Base-by-base conservation (phyloP, 1,140 invertebrate species). In the Macrobrachium nipponense region DNA sequence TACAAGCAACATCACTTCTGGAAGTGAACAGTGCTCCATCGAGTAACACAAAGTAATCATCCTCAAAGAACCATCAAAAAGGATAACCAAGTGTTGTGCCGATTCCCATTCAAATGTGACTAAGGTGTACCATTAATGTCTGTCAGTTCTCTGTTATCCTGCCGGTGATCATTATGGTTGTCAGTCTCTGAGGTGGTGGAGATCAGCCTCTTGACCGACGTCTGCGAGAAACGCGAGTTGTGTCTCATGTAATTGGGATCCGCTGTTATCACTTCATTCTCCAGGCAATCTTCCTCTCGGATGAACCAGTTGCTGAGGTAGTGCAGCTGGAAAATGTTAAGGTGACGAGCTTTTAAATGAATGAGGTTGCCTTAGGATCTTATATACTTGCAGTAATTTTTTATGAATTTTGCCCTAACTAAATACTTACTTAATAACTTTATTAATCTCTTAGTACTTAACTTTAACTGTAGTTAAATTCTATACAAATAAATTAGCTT, bases 261-360 rank as follows among this genome's bases (percentile, higher is more conserved):
- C 1, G 43, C 82, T 44, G 60, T 70, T 43, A 27, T 64, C 20
- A 64, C 78, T 61, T 66, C 59, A 43, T 61, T 64, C 78, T n/a
- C 78, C 23, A 10, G 23, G 6, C 12, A 36, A 10, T 82, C 76
- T 15, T 79, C 66, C 12, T 80, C 77, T 43, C 77, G 23, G 17
- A 70, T 72, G 70, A 86, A 86, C 84, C 84, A 86, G 77, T 86
- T 86, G 51, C 23, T 62, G 17, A 86, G 60, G 59, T 80, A 86
- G 27, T 86, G 84, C 12, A 86, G 36, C 84, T 86, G 84, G 51
- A 51, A 36, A 51, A 51, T 51, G 51, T 8, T 15, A 17, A 66
- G 58, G 36, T 43, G 36, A 78, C 11, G n/a, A 18, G 18, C 60
- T 44, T 44, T 20, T 62, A 70, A 14, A 23, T 12, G 79, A 70